These are phyloP conservation scores for Papilio demoleus DNA, from an alignment of 2,888 invertebrate genomes.

Conservation along the genomic window DNA sequence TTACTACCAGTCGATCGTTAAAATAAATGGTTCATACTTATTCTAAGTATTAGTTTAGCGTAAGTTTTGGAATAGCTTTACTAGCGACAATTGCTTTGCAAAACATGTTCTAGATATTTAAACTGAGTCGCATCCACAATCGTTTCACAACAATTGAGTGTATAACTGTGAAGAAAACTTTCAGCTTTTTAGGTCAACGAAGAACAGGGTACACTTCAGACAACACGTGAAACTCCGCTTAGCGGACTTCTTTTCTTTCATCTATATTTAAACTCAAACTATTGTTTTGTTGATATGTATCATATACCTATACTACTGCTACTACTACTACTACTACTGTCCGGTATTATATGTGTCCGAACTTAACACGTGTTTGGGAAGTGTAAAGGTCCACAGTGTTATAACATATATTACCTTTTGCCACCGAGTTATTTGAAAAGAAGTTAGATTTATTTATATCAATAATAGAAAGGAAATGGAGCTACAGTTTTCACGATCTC, in stretches of 20 bases:
- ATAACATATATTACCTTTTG: no score
- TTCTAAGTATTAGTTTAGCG: no score
- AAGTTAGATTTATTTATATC: no score
- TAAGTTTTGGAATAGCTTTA: no score
- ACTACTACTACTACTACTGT: no score
- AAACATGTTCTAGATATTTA: neutral
- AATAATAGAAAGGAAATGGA: no score
- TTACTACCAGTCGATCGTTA: neutral
- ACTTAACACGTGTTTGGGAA: no score
- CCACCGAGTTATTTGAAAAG: no score
- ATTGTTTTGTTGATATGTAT: neutral
- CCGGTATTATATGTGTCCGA: no score
- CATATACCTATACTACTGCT: neutral
- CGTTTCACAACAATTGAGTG: constrained; percentile 14
- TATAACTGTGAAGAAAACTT: constrained; percentile 22
- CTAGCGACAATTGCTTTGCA: neutral
- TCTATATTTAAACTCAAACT: constrained; percentile 29
- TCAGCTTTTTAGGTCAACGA: constrained; percentile 34
- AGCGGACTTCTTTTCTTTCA: constrained; percentile 22
- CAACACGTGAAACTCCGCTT: constrained; percentile 33
- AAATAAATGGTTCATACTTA: no score
- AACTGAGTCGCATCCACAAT: neutral
- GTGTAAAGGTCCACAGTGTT: no score
- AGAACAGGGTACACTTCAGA: constrained; percentile 29
- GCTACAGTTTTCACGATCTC: no score